phyloP scores from a whole-genome alignment of 30 jellyfish, hydroid and myxozoan genomes.

The Aurelia sp. region DNA sequence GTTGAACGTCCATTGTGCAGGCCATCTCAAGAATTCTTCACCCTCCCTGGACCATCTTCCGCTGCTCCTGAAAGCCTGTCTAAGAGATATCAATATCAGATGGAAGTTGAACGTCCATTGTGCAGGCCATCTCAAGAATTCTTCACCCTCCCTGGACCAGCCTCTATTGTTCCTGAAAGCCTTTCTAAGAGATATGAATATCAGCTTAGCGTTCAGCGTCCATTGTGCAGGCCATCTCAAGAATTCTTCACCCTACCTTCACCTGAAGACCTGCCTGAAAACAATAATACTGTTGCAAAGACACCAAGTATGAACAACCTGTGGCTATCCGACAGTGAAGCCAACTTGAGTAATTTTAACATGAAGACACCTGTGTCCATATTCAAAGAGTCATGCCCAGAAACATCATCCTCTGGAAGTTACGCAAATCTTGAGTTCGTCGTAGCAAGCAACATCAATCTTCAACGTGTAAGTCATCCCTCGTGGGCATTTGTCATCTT shows the following conservation, averaged over 20 bases:
- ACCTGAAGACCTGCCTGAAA: not conserved
- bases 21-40: not conserved
- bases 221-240: slow-evolving; percentile 13
- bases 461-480: not conserved
- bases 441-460: slow-evolving; percentile 7
- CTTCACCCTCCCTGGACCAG: not conserved
- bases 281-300: not conserved
- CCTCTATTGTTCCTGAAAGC: not conserved
- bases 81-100: not conserved
- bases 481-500: too few species aligned
- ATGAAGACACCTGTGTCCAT: not conserved
- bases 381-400: not conserved
- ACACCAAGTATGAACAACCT: not conserved
- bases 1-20: not conserved
- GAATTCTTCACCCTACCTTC: not conserved
- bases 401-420: not conserved
- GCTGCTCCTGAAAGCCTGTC: too few species aligned
- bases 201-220: slow-evolving; percentile 5
- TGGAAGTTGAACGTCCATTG: not conserved
- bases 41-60: not conserved
- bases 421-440: not conserved
- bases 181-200: slow-evolving; percentile 33
- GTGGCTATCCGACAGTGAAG: not conserved
- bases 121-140: not conserved
- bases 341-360: not conserved